Evolutionary conservation across 2,888 invertebrate genomes (phyloP).

Genomic region (Petrolisthes manimaculis): DNA sequence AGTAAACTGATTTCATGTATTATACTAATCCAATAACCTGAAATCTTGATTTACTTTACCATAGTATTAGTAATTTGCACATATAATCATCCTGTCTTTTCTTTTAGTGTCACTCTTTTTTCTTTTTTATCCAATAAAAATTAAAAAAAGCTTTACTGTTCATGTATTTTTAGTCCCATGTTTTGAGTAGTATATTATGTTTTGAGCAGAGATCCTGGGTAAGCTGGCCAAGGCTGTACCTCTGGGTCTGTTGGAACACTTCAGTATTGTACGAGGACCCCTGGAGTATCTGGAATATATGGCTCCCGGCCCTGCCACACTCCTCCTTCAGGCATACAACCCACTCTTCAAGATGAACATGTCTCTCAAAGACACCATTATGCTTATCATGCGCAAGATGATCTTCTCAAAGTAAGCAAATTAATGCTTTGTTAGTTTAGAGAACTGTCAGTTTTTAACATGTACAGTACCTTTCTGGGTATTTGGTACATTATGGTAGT

Average conservation of each 20-base stretch:
- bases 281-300: slow-evolving; percentile 53
- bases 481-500: neutral
- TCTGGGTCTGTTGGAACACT: slow-evolving; percentile 55
- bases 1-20: too few relatives aligned
- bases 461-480: neutral
- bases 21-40: neutral
- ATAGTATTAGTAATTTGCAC: neutral
- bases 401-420: slow-evolving; percentile 58
- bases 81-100: neutral
- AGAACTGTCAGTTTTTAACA: neutral
- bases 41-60: neutral
- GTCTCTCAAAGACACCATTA: slow-evolving; percentile 61
- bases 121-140: neutral
- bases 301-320: slow-evolving; percentile 34
- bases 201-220: slow-evolving; percentile 50
- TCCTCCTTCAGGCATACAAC: slow-evolving; percentile 52
- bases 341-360: slow-evolving; percentile 63
- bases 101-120: neutral
- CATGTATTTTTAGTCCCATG: slow-evolving; percentile 24
- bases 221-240: slow-evolving; percentile 50
- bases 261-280: slow-evolving; percentile 47
- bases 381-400: slow-evolving; percentile 61
- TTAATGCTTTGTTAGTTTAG: neutral
- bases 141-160: too few relatives aligned
- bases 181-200: slow-evolving; percentile 52